phyloP scores from a whole-genome alignment of 2,113 vertebrate species.

The Cyrtonyx montezumae region DNA sequence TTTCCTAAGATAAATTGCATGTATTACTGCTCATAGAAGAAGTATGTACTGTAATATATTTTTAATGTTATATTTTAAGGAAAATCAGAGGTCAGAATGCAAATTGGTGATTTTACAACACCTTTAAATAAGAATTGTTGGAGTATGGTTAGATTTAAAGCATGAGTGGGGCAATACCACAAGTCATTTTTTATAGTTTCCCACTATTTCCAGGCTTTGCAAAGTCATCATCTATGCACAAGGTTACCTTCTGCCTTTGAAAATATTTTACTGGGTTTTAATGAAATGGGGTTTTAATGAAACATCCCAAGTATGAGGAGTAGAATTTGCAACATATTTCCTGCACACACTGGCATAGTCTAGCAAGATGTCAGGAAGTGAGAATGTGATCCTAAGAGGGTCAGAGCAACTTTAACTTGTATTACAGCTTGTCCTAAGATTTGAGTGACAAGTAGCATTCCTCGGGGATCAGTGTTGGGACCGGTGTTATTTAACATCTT shows the following conservation, averaged over 20 bases:
- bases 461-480: too few species aligned
- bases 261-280: neutral
- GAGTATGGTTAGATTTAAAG: neutral
- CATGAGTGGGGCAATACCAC: neutral
- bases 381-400: neutral
- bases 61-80: slow-evolving; percentile 44
- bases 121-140: neutral
- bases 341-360: neutral
- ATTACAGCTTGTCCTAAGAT: neutral
- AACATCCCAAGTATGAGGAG: neutral
- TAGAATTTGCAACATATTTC: neutral
- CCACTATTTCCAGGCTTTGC: slow-evolving; percentile 14
- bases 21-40: neutral
- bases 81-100: slow-evolving; percentile 4
- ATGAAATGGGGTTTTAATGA: neutral
- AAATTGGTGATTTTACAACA: slow-evolving; percentile 39
- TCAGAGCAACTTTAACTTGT: neutral
- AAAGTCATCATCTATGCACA: neutral
- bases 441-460: neutral
- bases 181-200: neutral
- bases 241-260: neutral
- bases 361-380: neutral
- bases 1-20: neutral
- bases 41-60: neutral
- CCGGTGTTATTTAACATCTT: too few species aligned